phyloP scores from a whole-genome alignment of 2,888 invertebrate genomes.

The Salpingus planirostris region DNA sequence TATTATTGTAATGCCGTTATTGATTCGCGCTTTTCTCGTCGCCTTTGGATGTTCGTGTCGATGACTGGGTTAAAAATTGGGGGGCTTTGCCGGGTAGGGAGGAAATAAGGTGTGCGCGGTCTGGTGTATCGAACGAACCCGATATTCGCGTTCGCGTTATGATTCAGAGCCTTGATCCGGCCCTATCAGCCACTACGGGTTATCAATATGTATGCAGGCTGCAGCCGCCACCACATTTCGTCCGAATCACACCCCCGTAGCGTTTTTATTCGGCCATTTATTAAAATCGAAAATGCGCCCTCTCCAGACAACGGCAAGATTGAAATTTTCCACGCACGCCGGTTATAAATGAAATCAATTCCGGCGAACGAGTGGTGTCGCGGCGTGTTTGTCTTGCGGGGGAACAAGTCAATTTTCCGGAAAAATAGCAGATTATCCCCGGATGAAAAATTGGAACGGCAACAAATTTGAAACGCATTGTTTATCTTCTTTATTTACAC shows the following conservation, averaged over 20 bases:
- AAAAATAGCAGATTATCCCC: conserved; percentile 33
- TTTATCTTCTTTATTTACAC: conserved; percentile 33
- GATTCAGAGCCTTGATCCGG: conserved; percentile 19
- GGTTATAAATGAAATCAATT: conserved; percentile 37
- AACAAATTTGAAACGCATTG: conserved; percentile 33
- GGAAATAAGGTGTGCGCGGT: too few species aligned
- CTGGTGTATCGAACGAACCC: too few species aligned
- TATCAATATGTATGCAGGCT: conserved; percentile 29
- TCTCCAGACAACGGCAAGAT: too few species aligned
- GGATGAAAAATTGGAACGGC: conserved; percentile 33
- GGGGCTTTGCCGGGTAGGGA: too few species aligned
- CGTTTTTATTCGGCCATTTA: conserved; percentile 22
- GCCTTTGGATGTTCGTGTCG: too few species aligned
- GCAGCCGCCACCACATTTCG: conserved; percentile 22
- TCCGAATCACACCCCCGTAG: too few species aligned
- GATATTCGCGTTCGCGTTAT: conserved; percentile 22
- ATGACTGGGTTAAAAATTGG: too few species aligned
- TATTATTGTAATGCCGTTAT: too few species aligned
- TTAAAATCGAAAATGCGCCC: conserved; percentile 20
- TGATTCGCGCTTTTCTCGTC: too few species aligned
- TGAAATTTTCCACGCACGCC: conserved; percentile 32
- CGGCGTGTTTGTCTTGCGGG: conserved; percentile 28
- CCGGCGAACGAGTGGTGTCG: conserved; percentile 22
- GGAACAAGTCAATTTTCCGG: conserved; percentile 34
- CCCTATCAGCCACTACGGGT: conserved; percentile 22